These are phyloP conservation scores for Scolopax mira DNA, from an alignment of 2,113 vertebrate genomes.

Conservation along the genomic window DNA sequence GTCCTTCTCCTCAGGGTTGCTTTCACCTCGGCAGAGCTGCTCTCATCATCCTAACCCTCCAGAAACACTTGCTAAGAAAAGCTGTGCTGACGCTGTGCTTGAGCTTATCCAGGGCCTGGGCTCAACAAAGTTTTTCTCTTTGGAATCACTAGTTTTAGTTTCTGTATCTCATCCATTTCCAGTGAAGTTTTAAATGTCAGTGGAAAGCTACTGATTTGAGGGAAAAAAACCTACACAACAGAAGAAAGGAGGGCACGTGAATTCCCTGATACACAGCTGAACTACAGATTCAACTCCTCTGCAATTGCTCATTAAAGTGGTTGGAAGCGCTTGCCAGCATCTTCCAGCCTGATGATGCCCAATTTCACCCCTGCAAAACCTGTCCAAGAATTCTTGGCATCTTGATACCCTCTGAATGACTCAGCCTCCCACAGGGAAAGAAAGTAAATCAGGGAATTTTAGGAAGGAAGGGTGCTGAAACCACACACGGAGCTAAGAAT, in stretches of 20 bases:
- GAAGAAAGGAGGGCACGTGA: not conserved
- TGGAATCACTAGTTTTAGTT: not conserved
- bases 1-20: not conserved
- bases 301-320: not conserved
- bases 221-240: not conserved
- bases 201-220: not conserved
- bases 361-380: not conserved
- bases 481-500: not conserved
- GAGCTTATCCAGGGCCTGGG: not conserved
- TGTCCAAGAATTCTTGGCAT: not conserved
- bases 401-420: not conserved
- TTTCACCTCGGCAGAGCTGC: not conserved
- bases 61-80: not conserved
- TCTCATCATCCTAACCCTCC: not conserved
- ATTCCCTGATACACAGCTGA: not conserved
- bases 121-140: not conserved
- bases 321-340: not conserved
- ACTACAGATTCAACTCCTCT: not conserved
- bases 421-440: slow-evolving; percentile 4
- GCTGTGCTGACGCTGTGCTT: not conserved
- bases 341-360: not conserved
- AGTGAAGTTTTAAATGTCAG: not conserved
- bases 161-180: not conserved
- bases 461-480: not conserved
- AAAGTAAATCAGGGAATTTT: not conserved